phyloP scores from a whole-genome alignment of 2,888 invertebrate genomes.

The Dasysyrphus albostriatus region DNA sequence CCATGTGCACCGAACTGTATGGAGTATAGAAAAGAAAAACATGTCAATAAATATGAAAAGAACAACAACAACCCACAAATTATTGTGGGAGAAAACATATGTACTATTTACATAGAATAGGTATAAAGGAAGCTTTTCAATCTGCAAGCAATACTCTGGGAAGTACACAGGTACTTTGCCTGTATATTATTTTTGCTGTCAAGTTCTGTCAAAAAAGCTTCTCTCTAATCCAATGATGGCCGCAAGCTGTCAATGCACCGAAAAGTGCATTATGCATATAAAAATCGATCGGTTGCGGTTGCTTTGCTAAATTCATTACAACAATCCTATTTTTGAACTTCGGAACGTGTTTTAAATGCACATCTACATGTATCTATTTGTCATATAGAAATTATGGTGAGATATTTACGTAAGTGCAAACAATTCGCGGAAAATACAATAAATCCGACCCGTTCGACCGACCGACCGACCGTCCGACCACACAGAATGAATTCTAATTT shows the following conservation, averaged over 20 bases:
- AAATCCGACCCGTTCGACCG: neutral
- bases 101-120: neutral
- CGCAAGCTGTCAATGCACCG: constrained; percentile 51
- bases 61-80: neutral
- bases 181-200: neutral
- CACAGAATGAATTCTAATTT: constrained; percentile 59
- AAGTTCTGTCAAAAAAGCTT: constrained; percentile 28
- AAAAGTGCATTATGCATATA: constrained; percentile 56
- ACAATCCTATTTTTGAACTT: constrained; percentile 9
- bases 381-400: constrained; percentile 23
- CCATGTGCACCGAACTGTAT: neutral
- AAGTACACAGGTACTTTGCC: neutral
- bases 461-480: constrained; percentile 13
- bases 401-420: constrained; percentile 65
- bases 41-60: neutral
- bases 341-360: constrained; percentile 1
- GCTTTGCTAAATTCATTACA: constrained; percentile 30
- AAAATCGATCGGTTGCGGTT: constrained; percentile 1
- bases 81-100: neutral
- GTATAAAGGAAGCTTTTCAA: neutral
- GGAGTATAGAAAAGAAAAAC: neutral
- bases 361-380: neutral
- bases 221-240: neutral
- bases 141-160: neutral
- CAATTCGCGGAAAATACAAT: constrained; percentile 26